Evolutionary conservation across 2,797 vertebrate species (phyloP), one percentile per base, ranked within the genome.

Genomic region (Staurois parvus): DNA sequence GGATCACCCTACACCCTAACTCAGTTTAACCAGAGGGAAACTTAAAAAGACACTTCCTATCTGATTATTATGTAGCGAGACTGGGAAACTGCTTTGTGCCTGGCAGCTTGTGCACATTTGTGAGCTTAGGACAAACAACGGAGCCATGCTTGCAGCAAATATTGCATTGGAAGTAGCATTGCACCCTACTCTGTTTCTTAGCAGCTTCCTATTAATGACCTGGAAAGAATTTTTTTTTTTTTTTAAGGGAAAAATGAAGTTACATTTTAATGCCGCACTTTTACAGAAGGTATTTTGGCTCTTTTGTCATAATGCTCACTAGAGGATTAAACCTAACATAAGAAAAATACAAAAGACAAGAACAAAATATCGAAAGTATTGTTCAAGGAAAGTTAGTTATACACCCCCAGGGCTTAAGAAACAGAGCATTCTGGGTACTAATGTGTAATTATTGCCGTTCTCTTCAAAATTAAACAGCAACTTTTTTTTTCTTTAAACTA

Each of bases 401-500:
- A 48, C 45, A 48, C 45, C 24, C 68, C 79, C 28, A 42, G 81
- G 79, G 83, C 79, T 87, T 90, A 77, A 2, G 69, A 0, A 26
- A 81, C 78, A 85, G 21, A 68, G 21, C 84, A 0, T 30, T 81
- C 52, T 37, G 70, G 37, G 40, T 48, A 70, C 77, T 68, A 56
- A 85, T 79, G 86, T 76, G 79, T 85, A 82, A 85, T 89, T 90
- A 83, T 83, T 90, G 84, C 56, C 68, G 79, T 88, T 90, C 86
- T 88, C 85, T 89, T 83, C 88, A 90, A 76, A 91, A 83, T 81
- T 76, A 79, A 45, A 42, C 80, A 89, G 85, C 87, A 90, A 83
- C 0, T 68, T 88, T 37, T 48, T 68, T 72, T 56, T 19, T 81
- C 17, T 42, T 29, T 76, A 88, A 84, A 40, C 76, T 37, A 72